phyloP scores from a whole-genome alignment of 2,797 vertebrate genomes.

The Pseudomugil gertrudae region DNA sequence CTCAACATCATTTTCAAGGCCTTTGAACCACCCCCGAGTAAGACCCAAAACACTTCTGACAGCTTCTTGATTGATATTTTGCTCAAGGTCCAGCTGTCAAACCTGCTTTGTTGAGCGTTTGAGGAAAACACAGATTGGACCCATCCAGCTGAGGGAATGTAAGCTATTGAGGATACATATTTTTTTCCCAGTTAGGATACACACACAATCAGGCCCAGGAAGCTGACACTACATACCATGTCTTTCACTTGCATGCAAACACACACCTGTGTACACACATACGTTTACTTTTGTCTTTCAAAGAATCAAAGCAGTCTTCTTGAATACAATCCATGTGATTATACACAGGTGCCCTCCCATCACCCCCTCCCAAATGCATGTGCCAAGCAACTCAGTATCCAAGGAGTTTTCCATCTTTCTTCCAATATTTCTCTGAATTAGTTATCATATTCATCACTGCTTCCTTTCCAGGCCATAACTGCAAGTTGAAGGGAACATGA shows the following conservation, averaged over 20 bases:
- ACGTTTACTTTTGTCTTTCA: conserved; percentile 68
- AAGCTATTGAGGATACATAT: conserved; percentile 62
- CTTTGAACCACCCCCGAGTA: conserved; percentile 42
- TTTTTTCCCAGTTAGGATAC: conserved; percentile 81
- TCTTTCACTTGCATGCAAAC: conserved; percentile 40
- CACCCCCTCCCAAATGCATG: conserved; percentile 20
- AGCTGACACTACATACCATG: conserved; percentile 59
- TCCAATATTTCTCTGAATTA: conserved; percentile 22
- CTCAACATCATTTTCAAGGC: conserved; percentile 29
- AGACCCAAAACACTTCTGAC: conserved; percentile 33
- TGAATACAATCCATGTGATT: conserved; percentile 49
- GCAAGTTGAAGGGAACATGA: conserved; percentile 58
- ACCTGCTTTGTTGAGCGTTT: conserved; percentile 16
- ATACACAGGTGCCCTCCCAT: conserved; percentile 64
- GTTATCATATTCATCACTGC: conserved; percentile 63
- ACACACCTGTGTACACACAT: conserved; percentile 71
- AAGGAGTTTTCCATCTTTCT: conserved; percentile 32
- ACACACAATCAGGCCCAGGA: conserved; percentile 75
- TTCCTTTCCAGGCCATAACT: conserved; percentile 39
- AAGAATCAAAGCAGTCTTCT: conserved; percentile 56
- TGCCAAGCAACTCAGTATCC: conserved; percentile 44
- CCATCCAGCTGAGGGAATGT: conserved; percentile 69
- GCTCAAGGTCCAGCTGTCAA: conserved; percentile 41
- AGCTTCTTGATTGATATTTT: conserved; percentile 30
- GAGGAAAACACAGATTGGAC: conserved; percentile 54